A percentile compares a stretch with the other conserved stretches of the same genome.
phyloP scores from a whole-genome alignment of 37 sponge, comb jelly and placozoan genomes.

The Diacarnus erythraeanus region DNA sequence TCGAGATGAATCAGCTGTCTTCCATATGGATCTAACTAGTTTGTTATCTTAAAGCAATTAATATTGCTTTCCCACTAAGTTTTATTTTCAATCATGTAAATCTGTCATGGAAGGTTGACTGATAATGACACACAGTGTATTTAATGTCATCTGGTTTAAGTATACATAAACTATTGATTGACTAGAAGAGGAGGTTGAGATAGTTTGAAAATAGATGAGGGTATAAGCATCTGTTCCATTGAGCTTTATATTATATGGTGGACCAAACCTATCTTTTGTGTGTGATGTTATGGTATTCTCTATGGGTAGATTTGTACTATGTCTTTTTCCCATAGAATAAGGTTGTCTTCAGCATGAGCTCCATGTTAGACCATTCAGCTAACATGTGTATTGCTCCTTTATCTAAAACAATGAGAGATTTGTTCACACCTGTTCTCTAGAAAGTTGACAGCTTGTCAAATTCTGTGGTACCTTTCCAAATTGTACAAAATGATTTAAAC shows the following conservation, averaged over 20 bases:
- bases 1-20: constrained; percentile 8
- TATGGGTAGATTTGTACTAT: neutral
- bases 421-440: constrained; percentile 6
- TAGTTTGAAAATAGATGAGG: too few species aligned
- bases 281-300: neutral
- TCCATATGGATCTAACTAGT: too few species aligned
- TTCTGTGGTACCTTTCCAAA: too few species aligned
- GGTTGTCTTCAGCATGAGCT: neutral
- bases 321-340: neutral
- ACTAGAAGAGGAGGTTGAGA: too few species aligned
- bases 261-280: too few species aligned
- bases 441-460: neutral
- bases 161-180: too few species aligned
- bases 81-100: too few species aligned
- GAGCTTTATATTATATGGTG: neutral
- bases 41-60: too few species aligned
- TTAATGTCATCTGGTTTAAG: too few species aligned
- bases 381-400: constrained; percentile 1
- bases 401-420: neutral
- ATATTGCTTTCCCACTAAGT: neutral
- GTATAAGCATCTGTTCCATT: neutral
- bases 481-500: too few species aligned
- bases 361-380: neutral
- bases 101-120: too few species aligned
- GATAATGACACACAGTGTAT: too few species aligned